A percentile compares a stretch with the other conserved stretches of the same genome.
These are phyloP conservation scores for Agapetus fuscipes DNA, from an alignment of 2,888 invertebrate species.

Conservation along the genomic window DNA sequence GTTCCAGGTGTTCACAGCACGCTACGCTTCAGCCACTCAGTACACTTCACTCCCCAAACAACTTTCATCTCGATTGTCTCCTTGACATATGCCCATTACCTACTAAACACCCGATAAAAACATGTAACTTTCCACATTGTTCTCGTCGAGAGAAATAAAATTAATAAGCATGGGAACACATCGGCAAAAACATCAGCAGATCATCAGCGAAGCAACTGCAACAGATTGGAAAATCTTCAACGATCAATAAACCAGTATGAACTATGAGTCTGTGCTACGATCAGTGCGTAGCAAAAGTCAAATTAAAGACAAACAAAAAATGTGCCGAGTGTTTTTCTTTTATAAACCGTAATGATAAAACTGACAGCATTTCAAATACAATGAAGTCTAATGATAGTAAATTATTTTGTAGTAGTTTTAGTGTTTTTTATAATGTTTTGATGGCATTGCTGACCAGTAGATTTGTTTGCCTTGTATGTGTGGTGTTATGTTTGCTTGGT, in stretches of 20 bases:
- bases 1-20: too few species aligned
- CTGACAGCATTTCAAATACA: too few species aligned
- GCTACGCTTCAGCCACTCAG: too few species aligned
- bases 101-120: conserved; percentile 9
- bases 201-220: background rate
- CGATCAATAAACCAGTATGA: too few species aligned
- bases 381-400: too few species aligned
- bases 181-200: conserved; percentile 33
- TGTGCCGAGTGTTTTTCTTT: too few species aligned
- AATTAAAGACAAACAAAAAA: conserved; percentile 32
- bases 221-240: too few species aligned
- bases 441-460: background rate
- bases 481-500: conserved; percentile 10
- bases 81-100: conserved; percentile 15
- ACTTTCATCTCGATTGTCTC: conserved; percentile 20
- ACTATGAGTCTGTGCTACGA: too few species aligned
- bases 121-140: conserved; percentile 21
- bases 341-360: too few species aligned
- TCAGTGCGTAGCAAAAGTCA: conserved; percentile 29
- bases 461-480: conserved; percentile 3
- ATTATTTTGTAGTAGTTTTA: background rate
- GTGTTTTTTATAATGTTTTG: conserved; percentile 20
- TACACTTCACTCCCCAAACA: too few species aligned
- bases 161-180: conserved; percentile 23
- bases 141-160: conserved; percentile 1